Percentiles rank a stretch among this genome's conserved stretches.
Evolutionary conservation across 2,888 invertebrate species (phyloP).

Genomic region (Nomada hirtipes): DNA sequence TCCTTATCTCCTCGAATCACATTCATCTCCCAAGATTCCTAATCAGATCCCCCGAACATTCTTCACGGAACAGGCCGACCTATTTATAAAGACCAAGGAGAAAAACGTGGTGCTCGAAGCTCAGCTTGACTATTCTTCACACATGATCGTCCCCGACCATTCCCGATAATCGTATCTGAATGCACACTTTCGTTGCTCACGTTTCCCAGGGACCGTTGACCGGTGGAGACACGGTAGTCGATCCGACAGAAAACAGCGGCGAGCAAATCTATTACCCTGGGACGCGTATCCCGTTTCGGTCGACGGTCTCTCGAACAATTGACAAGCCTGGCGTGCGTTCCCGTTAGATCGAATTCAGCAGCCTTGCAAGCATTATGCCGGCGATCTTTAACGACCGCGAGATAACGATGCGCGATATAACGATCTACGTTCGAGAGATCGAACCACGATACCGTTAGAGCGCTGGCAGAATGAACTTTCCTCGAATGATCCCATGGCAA

Average conservation of each 20-base stretch:
- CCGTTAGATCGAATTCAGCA: conserved; percentile 73
- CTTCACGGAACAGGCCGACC: not conserved
- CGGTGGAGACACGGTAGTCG: conserved; percentile 46
- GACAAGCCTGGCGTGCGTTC: conserved; percentile 68
- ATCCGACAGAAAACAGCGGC: conserved; percentile 13
- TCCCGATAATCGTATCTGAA: conserved; percentile 36
- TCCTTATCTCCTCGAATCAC: not conserved
- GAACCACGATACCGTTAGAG: conserved; percentile 73
- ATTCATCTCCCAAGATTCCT: not conserved
- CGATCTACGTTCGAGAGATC: conserved; percentile 74
- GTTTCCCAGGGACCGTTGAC: conserved; percentile 46
- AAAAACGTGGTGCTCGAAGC: not conserved
- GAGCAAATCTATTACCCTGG: conserved; percentile 55
- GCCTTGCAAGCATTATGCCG: conserved; percentile 70
- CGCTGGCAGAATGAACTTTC: conserved; percentile 57
- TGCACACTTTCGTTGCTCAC: conserved; percentile 31
- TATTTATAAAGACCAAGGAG: not conserved
- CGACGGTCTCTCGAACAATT: conserved; percentile 73
- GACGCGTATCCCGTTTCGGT: conserved; percentile 65
- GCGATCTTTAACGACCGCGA: conserved; percentile 74
- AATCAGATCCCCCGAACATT: not conserved
- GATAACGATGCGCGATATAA: conserved; percentile 80
- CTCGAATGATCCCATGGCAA: conserved; percentile 42
- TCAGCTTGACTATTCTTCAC: conserved; percentile 3
- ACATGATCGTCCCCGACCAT: conserved; percentile 4